phyloP scores from a whole-genome alignment of 2,113 vertebrate species.

The Tilapia sparmanii region DNA sequence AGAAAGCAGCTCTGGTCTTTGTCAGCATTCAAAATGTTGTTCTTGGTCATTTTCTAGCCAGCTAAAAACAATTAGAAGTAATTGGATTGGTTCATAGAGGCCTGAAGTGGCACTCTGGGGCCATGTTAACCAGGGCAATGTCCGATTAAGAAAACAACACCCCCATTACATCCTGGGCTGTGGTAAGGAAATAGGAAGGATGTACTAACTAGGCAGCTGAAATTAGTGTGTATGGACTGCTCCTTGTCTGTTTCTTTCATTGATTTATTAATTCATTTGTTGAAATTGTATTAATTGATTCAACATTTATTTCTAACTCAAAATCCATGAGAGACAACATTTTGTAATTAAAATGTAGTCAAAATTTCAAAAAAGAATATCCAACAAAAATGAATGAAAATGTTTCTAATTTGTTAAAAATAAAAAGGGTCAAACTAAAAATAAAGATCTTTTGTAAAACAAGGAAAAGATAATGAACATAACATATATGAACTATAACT shows the following conservation, averaged over 20 bases:
- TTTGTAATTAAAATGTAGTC: not conserved
- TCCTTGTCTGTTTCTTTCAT: not conserved
- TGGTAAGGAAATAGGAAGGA: not conserved
- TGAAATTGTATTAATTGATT: not conserved
- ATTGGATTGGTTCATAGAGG: slow-evolving; percentile 20
- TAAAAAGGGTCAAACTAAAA: not conserved
- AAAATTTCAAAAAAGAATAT: not conserved
- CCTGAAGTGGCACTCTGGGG: slow-evolving; percentile 32
- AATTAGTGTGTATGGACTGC: not conserved
- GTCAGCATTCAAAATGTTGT: slow-evolving; percentile 33
- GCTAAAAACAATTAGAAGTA: slow-evolving; percentile 52
- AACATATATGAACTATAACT: not conserved
- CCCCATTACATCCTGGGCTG: slow-evolving; percentile 43
- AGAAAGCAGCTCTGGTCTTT: not conserved
- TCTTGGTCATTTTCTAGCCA: slow-evolving; percentile 35
- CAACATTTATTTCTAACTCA: not conserved
- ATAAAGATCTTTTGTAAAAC: not conserved
- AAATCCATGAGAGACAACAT: not conserved
- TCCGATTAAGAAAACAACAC: slow-evolving; percentile 58
- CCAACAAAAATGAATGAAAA: not conserved
- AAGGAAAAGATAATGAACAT: not conserved
- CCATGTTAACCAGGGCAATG: slow-evolving; percentile 34
- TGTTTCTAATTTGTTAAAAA: not conserved
- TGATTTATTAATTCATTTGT: not conserved
- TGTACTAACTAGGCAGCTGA: not conserved